Base-by-base conservation (phyloP, 2,888 invertebrate species). In the Pemphredon lugubris region DNA sequence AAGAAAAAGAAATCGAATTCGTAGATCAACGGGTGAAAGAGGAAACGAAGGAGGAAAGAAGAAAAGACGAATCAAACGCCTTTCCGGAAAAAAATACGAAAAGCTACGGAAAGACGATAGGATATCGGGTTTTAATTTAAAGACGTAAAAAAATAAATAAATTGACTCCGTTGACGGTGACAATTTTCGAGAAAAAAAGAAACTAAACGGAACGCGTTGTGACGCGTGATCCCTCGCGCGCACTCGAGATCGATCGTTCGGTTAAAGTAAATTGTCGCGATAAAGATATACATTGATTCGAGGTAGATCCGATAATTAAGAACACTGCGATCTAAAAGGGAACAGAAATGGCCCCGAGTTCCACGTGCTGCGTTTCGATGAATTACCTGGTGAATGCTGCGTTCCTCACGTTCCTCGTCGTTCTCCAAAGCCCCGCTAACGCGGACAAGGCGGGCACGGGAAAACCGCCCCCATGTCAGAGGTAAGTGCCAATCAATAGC, bases 381-480 rank as follows among this genome's bases (percentile, higher is more conserved):
- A 79, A 77, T 54, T 68, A 74, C 44, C 68, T 84, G 75, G 67
- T 84, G 71, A 75, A 77, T 69, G 65, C 75, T 70, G 77, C 72
- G 67, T 64, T 77, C 67, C 59, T 78, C 63, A 74, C 75, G 66
- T 69, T 80, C 67, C 75, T 78, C 71, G 68, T 75, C 68, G 61
- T 69, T 66, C 67, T 81, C 34, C 73, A 54, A 65, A 68, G 64
- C 57, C 57, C 32, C 39, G 69, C 70, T 58, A 59, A 30, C 26
- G 73, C 72, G 48, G 81, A 72, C 58, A 68, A 66, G 63, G 64
- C 80, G 68, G 60, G 26, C 72, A 66, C 55, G 67, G 54, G 55
- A 55, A 85, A 84, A 77, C 85, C 81, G 42, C 84, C 85, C 70
- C 89, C 89, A 32, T 89, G 89, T 54, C 50, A 77, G 55, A 89